These are phyloP conservation scores for Coenonympha glycerion DNA, from an alignment of 2,888 invertebrate genomes.

Conservation along the genomic window DNA sequence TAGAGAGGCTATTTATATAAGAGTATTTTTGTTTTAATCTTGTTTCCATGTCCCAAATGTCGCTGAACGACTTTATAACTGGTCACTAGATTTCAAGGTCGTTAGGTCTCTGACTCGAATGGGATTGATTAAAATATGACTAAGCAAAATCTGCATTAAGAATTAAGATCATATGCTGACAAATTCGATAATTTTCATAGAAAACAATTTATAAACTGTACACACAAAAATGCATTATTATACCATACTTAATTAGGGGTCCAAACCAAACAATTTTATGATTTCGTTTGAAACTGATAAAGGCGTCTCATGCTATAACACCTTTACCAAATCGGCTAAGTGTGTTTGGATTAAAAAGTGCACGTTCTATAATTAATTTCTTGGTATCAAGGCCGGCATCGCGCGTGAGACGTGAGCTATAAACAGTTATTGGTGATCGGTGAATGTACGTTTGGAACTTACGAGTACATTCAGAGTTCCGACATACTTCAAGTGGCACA, in stretches of 20 bases:
- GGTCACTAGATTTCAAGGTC: conserved; percentile 25
- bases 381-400: conserved; percentile 2
- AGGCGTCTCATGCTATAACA: not conserved
- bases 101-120: conserved; percentile 15
- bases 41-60: conserved; percentile 16
- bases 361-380: conserved; percentile 9
- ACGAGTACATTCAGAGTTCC: too few relatives aligned
- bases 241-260: not conserved
- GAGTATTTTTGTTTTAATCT: conserved; percentile 13
- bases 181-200: too few relatives aligned
- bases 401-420: not conserved
- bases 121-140: not conserved
- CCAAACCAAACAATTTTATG: not conserved
- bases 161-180: not conserved
- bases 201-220: not conserved
- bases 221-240: not conserved
- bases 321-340: not conserved
- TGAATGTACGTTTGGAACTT: too few relatives aligned
- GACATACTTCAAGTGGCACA: too few relatives aligned
- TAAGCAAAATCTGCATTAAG: not conserved
- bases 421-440: conserved; percentile 9
- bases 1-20: not conserved
- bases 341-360: conserved; percentile 1
- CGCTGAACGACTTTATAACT: conserved; percentile 20
- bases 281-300: not conserved